These are phyloP conservation scores for Tigriopus californicus DNA, from an alignment of 2,888 invertebrate species.

Conservation along the genomic window DNA sequence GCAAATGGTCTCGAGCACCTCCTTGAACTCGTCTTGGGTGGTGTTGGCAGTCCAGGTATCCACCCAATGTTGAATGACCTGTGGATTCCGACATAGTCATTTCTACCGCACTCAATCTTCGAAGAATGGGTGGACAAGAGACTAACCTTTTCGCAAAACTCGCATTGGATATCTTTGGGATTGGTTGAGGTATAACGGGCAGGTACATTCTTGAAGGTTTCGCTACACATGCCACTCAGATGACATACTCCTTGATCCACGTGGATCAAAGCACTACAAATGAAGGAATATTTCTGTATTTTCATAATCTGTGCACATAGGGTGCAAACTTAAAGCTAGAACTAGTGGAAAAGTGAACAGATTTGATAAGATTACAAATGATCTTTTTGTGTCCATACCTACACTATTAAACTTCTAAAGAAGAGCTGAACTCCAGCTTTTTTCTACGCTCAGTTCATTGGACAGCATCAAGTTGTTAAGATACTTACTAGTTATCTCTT, in stretches of 20 bases:
- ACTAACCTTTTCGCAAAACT: constrained; percentile 15
- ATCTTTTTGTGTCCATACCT: too few relatives aligned
- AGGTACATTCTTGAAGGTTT: background rate
- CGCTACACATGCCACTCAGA: constrained; percentile 1
- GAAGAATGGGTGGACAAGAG: background rate
- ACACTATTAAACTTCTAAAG: too few relatives aligned
- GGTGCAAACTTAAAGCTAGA: too few relatives aligned
- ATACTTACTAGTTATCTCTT: too few relatives aligned
- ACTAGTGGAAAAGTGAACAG: too few relatives aligned
- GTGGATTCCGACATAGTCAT: constrained; percentile 57
- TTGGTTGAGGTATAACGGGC: background rate
- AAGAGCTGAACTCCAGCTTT: too few relatives aligned
- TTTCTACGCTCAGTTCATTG: too few relatives aligned
- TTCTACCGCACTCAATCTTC: constrained; percentile 20
- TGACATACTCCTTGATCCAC: constrained; percentile 6
- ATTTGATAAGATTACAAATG: too few relatives aligned
- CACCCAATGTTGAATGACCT: constrained; percentile 54
- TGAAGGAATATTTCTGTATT: too few relatives aligned
- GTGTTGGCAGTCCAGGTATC: constrained; percentile 65
- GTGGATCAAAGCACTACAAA: background rate
- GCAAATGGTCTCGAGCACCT: constrained; percentile 51
- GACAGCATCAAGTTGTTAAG: too few relatives aligned
- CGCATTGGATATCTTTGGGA: constrained; percentile 6
- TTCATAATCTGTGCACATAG: too few relatives aligned
- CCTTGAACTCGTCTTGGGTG: constrained; percentile 59